phyloP scores from a whole-genome alignment of 1,140 invertebrate genomes.

The Polypedilum vanderplanki region DNA sequence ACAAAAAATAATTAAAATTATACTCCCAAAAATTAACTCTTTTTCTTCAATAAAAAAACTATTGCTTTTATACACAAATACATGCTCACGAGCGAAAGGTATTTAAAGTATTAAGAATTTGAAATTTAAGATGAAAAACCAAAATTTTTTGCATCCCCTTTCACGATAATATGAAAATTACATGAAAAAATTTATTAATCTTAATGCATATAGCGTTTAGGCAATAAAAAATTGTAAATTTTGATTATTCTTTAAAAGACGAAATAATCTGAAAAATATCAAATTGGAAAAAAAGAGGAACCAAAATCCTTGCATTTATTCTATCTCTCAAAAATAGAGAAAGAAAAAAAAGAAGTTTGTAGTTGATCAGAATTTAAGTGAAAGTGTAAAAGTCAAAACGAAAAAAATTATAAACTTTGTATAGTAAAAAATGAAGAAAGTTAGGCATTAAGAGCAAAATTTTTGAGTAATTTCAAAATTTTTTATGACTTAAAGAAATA shows the following conservation, averaged over 20 bases:
- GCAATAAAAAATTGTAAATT: neutral
- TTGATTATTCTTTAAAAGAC: neutral
- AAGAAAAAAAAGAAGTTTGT: neutral
- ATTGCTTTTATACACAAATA: too few species aligned
- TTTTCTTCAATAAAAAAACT: too few species aligned
- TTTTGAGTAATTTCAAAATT: neutral
- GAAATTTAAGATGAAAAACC: too few species aligned
- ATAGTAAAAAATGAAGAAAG: neutral
- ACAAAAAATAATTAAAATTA: too few species aligned
- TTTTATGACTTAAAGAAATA: neutral
- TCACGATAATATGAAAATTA: too few species aligned
- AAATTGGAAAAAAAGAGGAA: conserved; percentile 22
- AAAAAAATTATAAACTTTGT: neutral
- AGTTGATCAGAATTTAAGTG: conserved; percentile 15
- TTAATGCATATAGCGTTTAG: neutral
- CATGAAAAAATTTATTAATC: too few species aligned
- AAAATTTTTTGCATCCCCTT: too few species aligned
- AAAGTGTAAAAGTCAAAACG: neutral
- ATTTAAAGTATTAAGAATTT: too few species aligned
- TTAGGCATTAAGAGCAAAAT: neutral
- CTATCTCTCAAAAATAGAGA: neutral
- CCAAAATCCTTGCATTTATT: conserved; percentile 27
- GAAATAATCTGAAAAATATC: conserved; percentile 24
- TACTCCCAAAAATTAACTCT: too few species aligned
- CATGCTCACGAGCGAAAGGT: too few species aligned